These are phyloP conservation scores for Polyommatus iphigenia DNA, from an alignment of 2,888 invertebrate genomes.

Conservation along the genomic window DNA sequence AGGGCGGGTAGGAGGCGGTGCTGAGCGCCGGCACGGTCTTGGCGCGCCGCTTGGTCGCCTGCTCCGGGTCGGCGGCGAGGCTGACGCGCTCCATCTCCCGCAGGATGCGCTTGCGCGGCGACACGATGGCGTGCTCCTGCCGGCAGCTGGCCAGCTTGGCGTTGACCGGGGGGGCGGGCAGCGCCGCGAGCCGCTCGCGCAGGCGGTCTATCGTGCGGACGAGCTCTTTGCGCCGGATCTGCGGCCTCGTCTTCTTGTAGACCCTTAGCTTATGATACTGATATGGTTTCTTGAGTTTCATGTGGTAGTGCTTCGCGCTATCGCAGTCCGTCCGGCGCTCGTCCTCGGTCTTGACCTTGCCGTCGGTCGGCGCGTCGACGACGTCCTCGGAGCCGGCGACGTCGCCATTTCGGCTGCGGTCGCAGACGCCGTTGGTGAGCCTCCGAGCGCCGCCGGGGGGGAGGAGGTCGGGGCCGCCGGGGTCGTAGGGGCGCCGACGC, in stretches of 20 bases:
- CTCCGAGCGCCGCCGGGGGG: slow-evolving; percentile 51
- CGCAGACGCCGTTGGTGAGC: slow-evolving; percentile 57
- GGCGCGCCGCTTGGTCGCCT: slow-evolving; percentile 82
- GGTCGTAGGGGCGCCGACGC: slow-evolving; percentile 84
- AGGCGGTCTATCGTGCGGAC: slow-evolving; percentile 60
- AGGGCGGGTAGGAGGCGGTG: slow-evolving; percentile 54
- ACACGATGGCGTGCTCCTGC: slow-evolving; percentile 83
- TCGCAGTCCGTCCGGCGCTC: slow-evolving; percentile 64
- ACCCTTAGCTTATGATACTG: slow-evolving; percentile 75
- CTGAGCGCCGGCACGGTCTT: slow-evolving; percentile 69
- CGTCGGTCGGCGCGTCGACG: slow-evolving; percentile 53
- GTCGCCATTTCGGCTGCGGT: slow-evolving; percentile 60
- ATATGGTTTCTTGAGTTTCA: slow-evolving; percentile 77
- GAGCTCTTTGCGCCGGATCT: slow-evolving; percentile 61
- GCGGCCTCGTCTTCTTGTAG: slow-evolving; percentile 69
- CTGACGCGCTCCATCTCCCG: slow-evolving; percentile 90
- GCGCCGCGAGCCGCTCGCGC: slow-evolving; percentile 62
- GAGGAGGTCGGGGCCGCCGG: slow-evolving; percentile 49
- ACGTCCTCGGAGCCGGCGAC: slow-evolving; percentile 56
- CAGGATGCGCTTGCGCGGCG: slow-evolving; percentile 90
- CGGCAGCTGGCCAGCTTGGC: slow-evolving; percentile 70
- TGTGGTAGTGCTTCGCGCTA: slow-evolving; percentile 71
- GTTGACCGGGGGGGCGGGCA: slow-evolving; percentile 66
- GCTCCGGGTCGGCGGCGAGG: slow-evolving; percentile 77
- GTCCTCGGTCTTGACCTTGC: slow-evolving; percentile 53